These are phyloP conservation scores for Miltochrista miniata DNA, from an alignment of 2,888 invertebrate genomes.

Conservation along the genomic window DNA sequence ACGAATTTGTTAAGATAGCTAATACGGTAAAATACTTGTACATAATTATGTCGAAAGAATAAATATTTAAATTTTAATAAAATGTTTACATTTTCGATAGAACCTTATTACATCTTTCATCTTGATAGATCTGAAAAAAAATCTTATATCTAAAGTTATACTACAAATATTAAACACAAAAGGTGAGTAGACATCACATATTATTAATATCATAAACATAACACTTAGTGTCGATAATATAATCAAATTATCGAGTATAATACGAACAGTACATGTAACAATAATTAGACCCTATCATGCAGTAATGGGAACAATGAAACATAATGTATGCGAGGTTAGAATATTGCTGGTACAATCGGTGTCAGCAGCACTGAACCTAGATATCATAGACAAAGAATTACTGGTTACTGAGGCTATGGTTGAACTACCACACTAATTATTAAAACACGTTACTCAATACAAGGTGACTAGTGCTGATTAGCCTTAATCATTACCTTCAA, in stretches of 20 bases:
- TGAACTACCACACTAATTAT: constrained; percentile 39
- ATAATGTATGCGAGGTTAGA: constrained; percentile 63
- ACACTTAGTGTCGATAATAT: constrained; percentile 21
- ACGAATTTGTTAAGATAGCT: no score
- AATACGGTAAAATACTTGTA: no score
- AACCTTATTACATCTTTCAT: no score
- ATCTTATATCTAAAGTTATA: no score
- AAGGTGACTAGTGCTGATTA: constrained; percentile 23
- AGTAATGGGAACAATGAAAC: constrained; percentile 73
- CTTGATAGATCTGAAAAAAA: no score
- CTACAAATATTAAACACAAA: no score
- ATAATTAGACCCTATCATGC: constrained; percentile 75
- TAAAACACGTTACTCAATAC: constrained; percentile 36
- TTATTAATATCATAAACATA: neutral
- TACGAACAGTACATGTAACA: constrained; percentile 51
- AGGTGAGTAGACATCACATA: no score
- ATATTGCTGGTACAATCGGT: constrained; percentile 58
- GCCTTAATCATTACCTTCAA: constrained; percentile 9
- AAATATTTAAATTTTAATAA: no score
- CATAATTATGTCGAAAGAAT: no score
- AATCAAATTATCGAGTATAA: constrained; percentile 54
- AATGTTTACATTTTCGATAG: no score
- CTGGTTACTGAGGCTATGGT: constrained; percentile 39
- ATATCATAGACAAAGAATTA: constrained; percentile 34
- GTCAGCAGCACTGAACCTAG: constrained; percentile 50